Evolutionary conservation across 2,113 vertebrate species (phyloP).

Genomic region (Gnathonemus echidnorhynchus): DNA sequence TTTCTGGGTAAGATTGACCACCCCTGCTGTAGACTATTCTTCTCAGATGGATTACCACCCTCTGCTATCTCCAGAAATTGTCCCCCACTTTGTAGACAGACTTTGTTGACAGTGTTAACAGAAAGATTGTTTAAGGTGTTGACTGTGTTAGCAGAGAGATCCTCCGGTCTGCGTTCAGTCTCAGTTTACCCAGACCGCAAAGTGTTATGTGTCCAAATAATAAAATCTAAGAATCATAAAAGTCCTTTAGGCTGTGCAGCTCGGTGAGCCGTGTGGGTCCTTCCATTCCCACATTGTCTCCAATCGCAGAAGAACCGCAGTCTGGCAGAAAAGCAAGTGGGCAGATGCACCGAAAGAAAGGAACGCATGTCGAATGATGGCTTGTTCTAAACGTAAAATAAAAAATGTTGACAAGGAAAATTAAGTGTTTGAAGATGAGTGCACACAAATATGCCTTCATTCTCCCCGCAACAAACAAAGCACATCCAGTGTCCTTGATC

Average conservation of each 20-base stretch:
- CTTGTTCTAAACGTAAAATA: background rate
- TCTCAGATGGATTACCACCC: background rate
- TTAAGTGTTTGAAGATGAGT: background rate
- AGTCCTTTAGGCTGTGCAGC: background rate
- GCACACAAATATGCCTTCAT: background rate
- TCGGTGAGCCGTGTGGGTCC: background rate
- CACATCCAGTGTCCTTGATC: background rate
- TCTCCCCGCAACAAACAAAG: background rate
- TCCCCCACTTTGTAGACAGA: background rate
- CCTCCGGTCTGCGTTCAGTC: background rate
- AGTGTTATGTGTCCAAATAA: background rate
- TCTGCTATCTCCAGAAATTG: background rate
- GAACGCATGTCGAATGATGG: background rate
- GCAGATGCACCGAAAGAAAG: background rate
- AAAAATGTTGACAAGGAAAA: conserved; percentile 4
- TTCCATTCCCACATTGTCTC: background rate
- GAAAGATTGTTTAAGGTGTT: background rate
- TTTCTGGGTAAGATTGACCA: background rate
- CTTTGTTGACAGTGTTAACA: background rate
- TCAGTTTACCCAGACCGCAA: background rate
- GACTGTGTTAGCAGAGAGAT: too few species aligned
- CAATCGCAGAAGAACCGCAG: background rate
- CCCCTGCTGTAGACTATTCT: background rate
- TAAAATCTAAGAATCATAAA: background rate
- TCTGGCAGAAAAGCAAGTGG: background rate